phyloP scores from a whole-genome alignment of 2,113 vertebrate species.

The Chaetorhynchus papuensis region DNA sequence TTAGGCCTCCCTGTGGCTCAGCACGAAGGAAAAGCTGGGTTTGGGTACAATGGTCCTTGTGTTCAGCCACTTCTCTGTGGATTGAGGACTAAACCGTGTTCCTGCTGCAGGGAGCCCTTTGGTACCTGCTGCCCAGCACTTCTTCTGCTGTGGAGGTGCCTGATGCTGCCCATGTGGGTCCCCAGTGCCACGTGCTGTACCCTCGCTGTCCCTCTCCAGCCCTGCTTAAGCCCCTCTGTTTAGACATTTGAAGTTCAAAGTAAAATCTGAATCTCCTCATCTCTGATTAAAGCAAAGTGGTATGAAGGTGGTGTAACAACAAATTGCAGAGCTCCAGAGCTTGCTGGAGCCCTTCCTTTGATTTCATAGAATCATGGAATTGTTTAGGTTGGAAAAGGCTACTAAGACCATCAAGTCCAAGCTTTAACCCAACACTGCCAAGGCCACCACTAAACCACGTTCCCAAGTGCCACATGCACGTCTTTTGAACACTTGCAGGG shows the following conservation, averaged over 20 bases:
- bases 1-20: not conserved
- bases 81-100: not conserved
- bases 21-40: not conserved
- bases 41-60: not conserved
- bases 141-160: not conserved
- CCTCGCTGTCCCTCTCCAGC: not conserved
- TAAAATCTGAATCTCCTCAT: not conserved
- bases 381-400: not conserved
- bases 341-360: not conserved
- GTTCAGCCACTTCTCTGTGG: not conserved
- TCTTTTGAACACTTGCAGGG: not conserved
- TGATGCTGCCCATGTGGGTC: fast-evolving
- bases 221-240: not conserved
- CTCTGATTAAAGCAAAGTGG: not conserved
- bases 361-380: not conserved
- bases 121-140: not conserved
- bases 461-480: not conserved
- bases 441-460: not conserved
- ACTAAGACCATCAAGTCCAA: not conserved
- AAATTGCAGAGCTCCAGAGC: not conserved
- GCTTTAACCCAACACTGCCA: not conserved
- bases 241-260: not conserved
- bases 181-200: not conserved
- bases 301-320: not conserved
- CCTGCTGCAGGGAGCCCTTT: not conserved